Evolutionary conservation across 2,113 vertebrate species (phyloP), one percentile per base, ranked within the genome.

Genomic region (Gymnorhina tibicen): DNA sequence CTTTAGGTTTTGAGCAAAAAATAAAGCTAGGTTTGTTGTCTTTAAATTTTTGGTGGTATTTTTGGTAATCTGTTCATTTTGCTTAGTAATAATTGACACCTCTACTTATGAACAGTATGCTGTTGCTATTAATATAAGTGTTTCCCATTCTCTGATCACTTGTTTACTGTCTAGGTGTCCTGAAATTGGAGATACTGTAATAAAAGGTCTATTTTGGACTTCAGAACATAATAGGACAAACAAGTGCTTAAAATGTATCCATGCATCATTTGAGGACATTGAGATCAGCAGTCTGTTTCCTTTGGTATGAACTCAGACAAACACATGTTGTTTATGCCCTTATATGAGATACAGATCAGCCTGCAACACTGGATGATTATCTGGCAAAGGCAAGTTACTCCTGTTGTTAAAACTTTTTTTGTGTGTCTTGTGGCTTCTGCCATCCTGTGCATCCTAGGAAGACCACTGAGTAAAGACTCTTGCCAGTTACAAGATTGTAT

Each of bases 81-180:
- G 56, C 81, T 78, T 91, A 47, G 73, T 85, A 93, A 80, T 91
- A 95, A 76, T 60, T 82, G 82, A 93, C 78, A 85, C 46, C 50
- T 92, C 50, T 80, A 14, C 44, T 86, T 63, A 44, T 1, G 11
- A 90, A 26, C 35, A 68, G 26, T 24, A 44, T 80, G 78, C 23
- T 68, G 72, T 74, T 96, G 85, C 92, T 96, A 72, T 92, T 95
- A 88, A 91, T 90, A 14, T 8, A 81, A 84, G 67, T 86, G 68
- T 88, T 94, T 96, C 76, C 90, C 79, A 77, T 88, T 90, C 67
- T 63, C 59, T 37, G 33, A 74, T 79, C 33, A 6, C 63, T 97
- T 94, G 85, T 94, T 96, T 96, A 88, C 95, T 70, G 63, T 76
- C 66, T 75, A 88, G n/a, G 64, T 91, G 88, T 88, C 83, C 80